A percentile compares a stretch with the other conserved stretches of the same genome.
Conservation (phyloP, 2,888 invertebrate genomes). For the Orthosia gothica region DNA sequence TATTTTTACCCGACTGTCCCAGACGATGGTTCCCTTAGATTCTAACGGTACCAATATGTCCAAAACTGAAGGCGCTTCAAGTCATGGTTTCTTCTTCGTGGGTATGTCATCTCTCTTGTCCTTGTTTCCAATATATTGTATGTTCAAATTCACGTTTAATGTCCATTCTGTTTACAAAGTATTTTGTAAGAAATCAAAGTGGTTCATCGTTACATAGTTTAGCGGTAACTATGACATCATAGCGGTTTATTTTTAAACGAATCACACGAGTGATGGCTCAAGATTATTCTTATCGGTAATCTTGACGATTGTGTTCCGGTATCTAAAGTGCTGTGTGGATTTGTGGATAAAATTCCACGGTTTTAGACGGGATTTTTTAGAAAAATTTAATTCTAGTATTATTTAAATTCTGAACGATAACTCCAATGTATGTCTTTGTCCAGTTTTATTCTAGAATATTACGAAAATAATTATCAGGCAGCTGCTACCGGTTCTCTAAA, state of each 20-base stretch:
- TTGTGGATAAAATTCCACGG: background rate
- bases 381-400: background rate
- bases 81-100: background rate
- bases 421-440: background rate
- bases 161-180: background rate
- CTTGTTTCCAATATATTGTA: no score
- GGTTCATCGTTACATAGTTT: conserved; percentile 4
- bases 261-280: conserved; percentile 20
- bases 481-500: conserved; percentile 19
- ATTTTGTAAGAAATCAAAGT: conserved; percentile 19
- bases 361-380: background rate
- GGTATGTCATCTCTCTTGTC: background rate
- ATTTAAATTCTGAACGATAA: background rate
- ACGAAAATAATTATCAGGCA: background rate
- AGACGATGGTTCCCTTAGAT: no score
- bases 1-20: background rate
- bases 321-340: conserved; percentile 10
- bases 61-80: background rate
- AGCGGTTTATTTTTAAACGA: conserved; percentile 43
- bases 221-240: conserved; percentile 42
- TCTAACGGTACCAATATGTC: background rate
- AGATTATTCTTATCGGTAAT: conserved; percentile 46
- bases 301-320: conserved; percentile 42
- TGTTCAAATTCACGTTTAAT: background rate
- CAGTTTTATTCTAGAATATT: conserved; percentile 8